Evolutionary conservation across 2,888 invertebrate genomes (phyloP), one percentile per base, ranked within the genome.

Genomic region (Aphidoletes aphidimyza): DNA sequence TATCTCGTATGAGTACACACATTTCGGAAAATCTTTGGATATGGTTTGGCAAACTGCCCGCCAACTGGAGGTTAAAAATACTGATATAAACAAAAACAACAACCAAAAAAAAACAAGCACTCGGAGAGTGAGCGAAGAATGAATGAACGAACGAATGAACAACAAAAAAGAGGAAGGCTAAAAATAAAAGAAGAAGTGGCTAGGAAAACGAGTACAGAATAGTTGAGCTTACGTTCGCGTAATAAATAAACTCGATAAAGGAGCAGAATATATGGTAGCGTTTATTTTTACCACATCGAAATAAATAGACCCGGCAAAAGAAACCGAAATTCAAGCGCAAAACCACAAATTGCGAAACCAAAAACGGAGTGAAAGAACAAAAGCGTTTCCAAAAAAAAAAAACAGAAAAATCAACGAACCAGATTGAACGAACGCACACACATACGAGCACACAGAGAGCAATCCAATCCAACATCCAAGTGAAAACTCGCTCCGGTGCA

Each of bases 41-140:
- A 69, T 69, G 69, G 69, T 69, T 69, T 69, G 69, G 69, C 69
- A 69, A 69, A 69, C 69, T 69, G 69, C 69, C 69, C 69, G 34
- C 69, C 30, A 69, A 69, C 30, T 69, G 69, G 9, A 69, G 30
- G 69, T 69, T 30, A 69, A 69, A 69, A 69, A 69, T 30, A 69
- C 69, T 69, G 30, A 30, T 30, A 69, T 69, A 69, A 69, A 69
- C 69, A 69, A 69, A 69, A 69, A n/a, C 26, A 11, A 69, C 1
- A 69, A 54, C 42, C 42, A 19, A 19, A 49, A 19, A 19, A 69
- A 69, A 17, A 69, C 0, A 69, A 30, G 30, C 9, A 30, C 11
- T 30, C 1, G 30, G 30, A 1, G n/a, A 69, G 11, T 26, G 69
- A 30, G 2, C 30, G 69, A 69, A 47, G 17, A 19, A 11, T 2